Conservation (phyloP, 1,140 invertebrate species). For the Aphaenogaster ashmeadi region DNA sequence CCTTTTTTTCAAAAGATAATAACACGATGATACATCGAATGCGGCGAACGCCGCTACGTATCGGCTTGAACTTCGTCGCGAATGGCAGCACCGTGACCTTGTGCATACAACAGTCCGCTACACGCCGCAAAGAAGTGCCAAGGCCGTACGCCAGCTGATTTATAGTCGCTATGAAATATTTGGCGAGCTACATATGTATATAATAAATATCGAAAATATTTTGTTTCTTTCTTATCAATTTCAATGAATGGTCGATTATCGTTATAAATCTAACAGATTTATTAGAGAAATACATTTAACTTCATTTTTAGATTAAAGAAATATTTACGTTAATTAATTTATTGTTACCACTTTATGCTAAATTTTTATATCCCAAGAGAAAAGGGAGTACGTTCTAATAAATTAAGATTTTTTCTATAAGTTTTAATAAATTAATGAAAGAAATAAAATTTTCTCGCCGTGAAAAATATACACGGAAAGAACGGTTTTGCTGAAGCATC, state of each 20-base stretch:
- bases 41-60: background rate
- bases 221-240: background rate
- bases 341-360: background rate
- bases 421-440: background rate
- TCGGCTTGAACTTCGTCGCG: background rate
- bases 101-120: background rate
- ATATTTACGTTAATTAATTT: background rate
- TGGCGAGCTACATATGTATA: too few species aligned
- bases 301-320: background rate
- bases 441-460: background rate
- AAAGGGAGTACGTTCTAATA: background rate
- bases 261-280: background rate
- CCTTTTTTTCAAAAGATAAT: slow-evolving; percentile 11
- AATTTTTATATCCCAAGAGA: background rate
- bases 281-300: background rate
- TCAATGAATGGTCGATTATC: background rate
- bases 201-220: background rate
- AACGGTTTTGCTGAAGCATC: too few species aligned
- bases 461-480: background rate
- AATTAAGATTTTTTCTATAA: background rate
- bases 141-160: background rate
- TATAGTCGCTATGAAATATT: background rate
- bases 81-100: slow-evolving; percentile 6
- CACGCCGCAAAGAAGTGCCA: background rate
- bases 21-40: background rate